Evolutionary conservation across 2,888 invertebrate genomes (phyloP).

Genomic region (Dendrolimus houi): DNA sequence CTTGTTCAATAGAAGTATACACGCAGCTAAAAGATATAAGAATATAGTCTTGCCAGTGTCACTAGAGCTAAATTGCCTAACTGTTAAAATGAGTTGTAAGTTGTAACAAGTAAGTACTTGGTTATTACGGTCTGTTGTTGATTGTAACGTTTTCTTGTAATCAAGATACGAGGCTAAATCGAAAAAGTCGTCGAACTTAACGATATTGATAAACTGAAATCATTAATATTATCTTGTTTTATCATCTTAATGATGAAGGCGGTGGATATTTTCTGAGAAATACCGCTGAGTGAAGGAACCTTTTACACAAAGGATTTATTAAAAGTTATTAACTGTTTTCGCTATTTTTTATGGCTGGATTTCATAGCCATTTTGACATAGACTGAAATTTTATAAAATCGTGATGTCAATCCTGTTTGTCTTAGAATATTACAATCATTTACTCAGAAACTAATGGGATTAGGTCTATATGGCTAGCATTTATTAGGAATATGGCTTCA

Average conservation of each 20-base stretch:
- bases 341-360: neutral
- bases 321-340: constrained; percentile 14
- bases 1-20: no score
- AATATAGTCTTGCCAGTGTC: no score
- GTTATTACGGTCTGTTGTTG: constrained; percentile 3
- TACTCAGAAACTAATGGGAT: no score
- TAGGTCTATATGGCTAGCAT: no score
- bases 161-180: constrained; percentile 30
- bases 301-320: constrained; percentile 11
- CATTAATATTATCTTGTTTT: constrained; percentile 48
- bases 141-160: constrained; percentile 23
- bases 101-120: neutral
- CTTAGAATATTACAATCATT: no score
- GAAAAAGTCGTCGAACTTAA: constrained; percentile 39
- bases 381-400: no score
- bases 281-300: constrained; percentile 7
- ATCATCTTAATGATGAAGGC: constrained; percentile 47
- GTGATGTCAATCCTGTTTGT: no score
- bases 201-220: constrained; percentile 45
- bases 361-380: no score
- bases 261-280: constrained; percentile 34
- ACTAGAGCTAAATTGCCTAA: no score
- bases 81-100: no score
- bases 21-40: no score
- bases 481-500: no score